Conservation (phyloP, 2,797 vertebrate genomes). For the Amblyraja radiata region DNA sequence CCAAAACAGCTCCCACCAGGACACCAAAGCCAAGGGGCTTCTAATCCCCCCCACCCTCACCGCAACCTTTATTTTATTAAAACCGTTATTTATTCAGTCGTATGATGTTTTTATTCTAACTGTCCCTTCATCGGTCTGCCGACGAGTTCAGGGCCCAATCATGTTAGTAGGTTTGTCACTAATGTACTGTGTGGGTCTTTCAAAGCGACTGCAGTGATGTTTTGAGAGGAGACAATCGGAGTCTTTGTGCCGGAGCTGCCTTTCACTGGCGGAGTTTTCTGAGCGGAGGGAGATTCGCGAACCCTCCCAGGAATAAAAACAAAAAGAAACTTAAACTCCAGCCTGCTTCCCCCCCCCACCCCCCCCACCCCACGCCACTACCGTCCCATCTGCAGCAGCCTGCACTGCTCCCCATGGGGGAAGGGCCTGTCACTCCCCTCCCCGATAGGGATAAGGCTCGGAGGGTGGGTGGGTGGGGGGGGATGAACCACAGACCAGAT, state of each 20-base stretch:
- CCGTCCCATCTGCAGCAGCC: too few species aligned
- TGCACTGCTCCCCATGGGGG: too few species aligned
- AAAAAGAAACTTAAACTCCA: not conserved
- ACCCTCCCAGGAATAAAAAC: not conserved
- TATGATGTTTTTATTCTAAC: not conserved
- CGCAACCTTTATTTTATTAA: not conserved
- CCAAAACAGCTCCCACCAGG: not conserved
- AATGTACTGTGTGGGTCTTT: not conserved
- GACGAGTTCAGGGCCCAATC: not conserved
- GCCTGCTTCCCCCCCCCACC: not conserved
- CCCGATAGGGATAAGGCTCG: too few species aligned
- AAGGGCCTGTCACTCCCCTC: too few species aligned
- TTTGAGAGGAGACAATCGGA: not conserved
- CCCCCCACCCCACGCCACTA: too few species aligned
- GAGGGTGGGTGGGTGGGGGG: too few species aligned
- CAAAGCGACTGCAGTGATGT: not conserved
- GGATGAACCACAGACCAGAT: too few species aligned
- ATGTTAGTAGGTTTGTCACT: not conserved
- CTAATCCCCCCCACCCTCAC: not conserved
- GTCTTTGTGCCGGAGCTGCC: not conserved
- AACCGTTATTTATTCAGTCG: not conserved
- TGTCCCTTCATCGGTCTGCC: not conserved
- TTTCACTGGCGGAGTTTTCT: not conserved
- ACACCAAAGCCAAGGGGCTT: not conserved
- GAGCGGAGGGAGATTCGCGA: not conserved